A percentile compares a stretch with the other conserved stretches of the same genome.
Conservation (phyloP, 2,113 vertebrate species). For the Hippolais icterina region DNA sequence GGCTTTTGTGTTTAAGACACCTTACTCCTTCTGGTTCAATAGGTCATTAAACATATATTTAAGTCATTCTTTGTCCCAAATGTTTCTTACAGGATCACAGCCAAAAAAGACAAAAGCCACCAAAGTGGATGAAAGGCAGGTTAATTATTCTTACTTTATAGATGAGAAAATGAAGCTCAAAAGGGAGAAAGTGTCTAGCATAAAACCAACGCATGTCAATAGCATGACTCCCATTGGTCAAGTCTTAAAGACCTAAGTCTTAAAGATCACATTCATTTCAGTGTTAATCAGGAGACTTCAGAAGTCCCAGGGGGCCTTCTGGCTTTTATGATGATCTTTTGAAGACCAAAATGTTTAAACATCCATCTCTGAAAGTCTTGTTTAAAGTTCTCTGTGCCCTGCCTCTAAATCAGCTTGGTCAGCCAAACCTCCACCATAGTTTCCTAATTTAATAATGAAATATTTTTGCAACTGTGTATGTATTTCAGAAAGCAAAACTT, state of each 20-base stretch:
- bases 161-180: not conserved
- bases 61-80: not conserved
- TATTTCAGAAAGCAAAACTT: not conserved
- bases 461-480: not conserved
- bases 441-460: not conserved
- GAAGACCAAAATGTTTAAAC: not conserved
- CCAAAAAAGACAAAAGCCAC: constrained; percentile 36
- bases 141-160: constrained; percentile 30
- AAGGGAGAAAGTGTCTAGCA: not conserved
- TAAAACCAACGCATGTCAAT: not conserved
- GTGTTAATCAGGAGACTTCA: not conserved
- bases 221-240: not conserved
- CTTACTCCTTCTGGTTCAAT: not conserved
- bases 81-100: not conserved
- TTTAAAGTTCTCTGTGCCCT: not conserved
- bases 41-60: constrained; percentile 19
- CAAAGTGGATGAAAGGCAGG: not conserved
- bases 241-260: not conserved
- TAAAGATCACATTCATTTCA: not conserved
- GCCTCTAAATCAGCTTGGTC: not conserved
- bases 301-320: not conserved
- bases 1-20: not conserved
- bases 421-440: not conserved
- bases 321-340: not conserved
- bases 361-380: not conserved